Percentiles rank a stretch among this genome's conserved stretches.
These are phyloP conservation scores for Sinotaia quadrata DNA, from an alignment of 2,888 invertebrate genomes.

Conservation along the genomic window DNA sequence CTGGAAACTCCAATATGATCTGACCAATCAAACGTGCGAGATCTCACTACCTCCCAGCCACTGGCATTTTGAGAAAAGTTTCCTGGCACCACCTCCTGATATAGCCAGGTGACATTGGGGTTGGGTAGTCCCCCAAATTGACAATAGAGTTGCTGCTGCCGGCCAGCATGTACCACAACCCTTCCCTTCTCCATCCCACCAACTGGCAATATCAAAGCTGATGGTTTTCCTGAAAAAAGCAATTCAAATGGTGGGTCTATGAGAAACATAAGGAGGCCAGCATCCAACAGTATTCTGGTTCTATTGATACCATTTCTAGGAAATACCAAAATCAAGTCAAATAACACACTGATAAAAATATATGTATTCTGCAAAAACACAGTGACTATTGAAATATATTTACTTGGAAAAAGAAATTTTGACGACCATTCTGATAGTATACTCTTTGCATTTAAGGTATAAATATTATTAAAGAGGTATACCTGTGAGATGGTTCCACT, in stretches of 20 bases:
- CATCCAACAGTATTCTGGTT: no score
- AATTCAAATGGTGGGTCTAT: background rate
- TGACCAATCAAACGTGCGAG: background rate
- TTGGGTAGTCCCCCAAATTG: constrained; percentile 17
- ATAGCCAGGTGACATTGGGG: constrained; percentile 23
- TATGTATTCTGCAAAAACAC: no score
- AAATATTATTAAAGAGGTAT: no score
- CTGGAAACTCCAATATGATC: background rate
- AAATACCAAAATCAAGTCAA: no score
- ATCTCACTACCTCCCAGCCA: constrained; percentile 10
- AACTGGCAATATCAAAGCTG: constrained; percentile 12
- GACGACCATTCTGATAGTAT: no score
- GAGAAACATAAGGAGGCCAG: background rate
- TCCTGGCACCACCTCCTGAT: constrained; percentile 21
- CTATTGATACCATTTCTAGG: no score
- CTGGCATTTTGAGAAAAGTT: constrained; percentile 18
- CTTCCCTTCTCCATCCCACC: constrained; percentile 1
- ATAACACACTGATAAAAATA: no score
- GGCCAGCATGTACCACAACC: constrained; percentile 13
- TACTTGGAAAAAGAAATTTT: no score
- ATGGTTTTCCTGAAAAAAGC: constrained; percentile 8
- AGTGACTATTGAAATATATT: no score
- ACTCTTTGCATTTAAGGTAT: no score
- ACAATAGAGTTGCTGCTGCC: constrained; percentile 3
- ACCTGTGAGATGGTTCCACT: no score